Base-by-base conservation (phyloP, 2,113 vertebrate genomes). In the Struthio camelus region DNA sequence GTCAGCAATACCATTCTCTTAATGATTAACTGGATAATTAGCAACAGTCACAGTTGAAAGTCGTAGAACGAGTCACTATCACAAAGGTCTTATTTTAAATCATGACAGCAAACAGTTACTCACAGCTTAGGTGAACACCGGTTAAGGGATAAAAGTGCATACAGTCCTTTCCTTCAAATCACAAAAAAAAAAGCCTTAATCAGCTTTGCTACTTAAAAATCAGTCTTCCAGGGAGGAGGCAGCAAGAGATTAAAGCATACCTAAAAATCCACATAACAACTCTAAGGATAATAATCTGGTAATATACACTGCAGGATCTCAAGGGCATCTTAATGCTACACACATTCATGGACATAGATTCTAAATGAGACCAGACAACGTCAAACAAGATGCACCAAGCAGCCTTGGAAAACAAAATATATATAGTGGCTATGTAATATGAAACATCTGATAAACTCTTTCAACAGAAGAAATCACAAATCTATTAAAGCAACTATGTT, bases 21-120 rank as follows among this genome's bases (percentile, higher is more conserved):
- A 96, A 93, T 92, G 48, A 89, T 93, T 97, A 96, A 96, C 82
- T 77, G 14, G 85, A 85, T 75, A 77, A 94, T 91, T 66, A 94
- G 73, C 72, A 69, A 58, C 51, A 87, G 42, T 69, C 65, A 72
- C n/a, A 62, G 32, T 44, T 87, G 61, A 96, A 89, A 30, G 8
- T 5, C 70, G 78, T 58, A 48, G 64, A 84, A 92, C 17, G 79
- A 71, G 59, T 42, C 58, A 23, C 62, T 80, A 34, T 44, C 56
- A 91, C 53, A 93, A 94, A 65, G 82, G 12, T 53, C 73, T 62
- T 73, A 88, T 75, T 88, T 94, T 86, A 94, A 94, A 70, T 38
- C 50, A 20, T 24, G 38, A 94, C 24, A 82, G 46, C 70, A 87
- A 93, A 87, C 42, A 83, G 36, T 83, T 91, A 62, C 53, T 91